Evolutionary conservation across 2,888 invertebrate species (phyloP), one percentile per base, ranked within the genome.

Genomic region (Ommatoiulus sabulosus): DNA sequence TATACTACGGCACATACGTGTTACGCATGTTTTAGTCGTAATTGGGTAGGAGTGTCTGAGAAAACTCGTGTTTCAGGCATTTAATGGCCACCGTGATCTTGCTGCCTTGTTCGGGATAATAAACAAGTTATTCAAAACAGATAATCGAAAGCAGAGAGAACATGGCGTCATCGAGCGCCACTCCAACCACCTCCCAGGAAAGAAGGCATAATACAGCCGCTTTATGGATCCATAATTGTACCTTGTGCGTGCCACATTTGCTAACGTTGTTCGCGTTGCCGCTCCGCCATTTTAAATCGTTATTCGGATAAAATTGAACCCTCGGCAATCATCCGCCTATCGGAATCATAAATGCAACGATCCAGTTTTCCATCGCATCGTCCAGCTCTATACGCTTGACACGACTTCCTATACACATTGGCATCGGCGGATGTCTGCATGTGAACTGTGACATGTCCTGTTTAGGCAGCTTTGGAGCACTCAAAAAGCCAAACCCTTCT

Each of bases 151-250:
- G 0, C 24, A 24, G 72, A 10, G n/a, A n/a, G 17, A 52, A 15
- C 12, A 52, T 52, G 52, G 52, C 8, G 63, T n/a, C 3, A 63
- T 17, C 17, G 63, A 63, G n/a, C n/a, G n/a, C 5, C n/a, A 15
- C 3, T 63, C 1, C 15, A 63, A n/a, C n/a, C n/a, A n/a, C 63
- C 63, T 63, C 63, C 63, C 63, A 63, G n/a, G n/a, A 63, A 63
- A 63, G 17, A n/a, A 63, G n/a, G 63, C 63, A 63, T n/a, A n/a
- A 52, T n/a, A 17, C 6, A n/a, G 63, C 63, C 5, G 63, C 3
- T 63, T 63, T 63, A 17, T n/a, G n/a, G 63, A 63, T 63, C 63
- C 63, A 63, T 63, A 63, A 63, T 63, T 63, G 72, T 6, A 72
- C 72, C 72, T 24, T 17, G 72, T 72, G 72, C 72, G 72, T 72